phyloP scores from a whole-genome alignment of 2,797 vertebrate genomes.

The Amblyopsis hoosieri region DNA sequence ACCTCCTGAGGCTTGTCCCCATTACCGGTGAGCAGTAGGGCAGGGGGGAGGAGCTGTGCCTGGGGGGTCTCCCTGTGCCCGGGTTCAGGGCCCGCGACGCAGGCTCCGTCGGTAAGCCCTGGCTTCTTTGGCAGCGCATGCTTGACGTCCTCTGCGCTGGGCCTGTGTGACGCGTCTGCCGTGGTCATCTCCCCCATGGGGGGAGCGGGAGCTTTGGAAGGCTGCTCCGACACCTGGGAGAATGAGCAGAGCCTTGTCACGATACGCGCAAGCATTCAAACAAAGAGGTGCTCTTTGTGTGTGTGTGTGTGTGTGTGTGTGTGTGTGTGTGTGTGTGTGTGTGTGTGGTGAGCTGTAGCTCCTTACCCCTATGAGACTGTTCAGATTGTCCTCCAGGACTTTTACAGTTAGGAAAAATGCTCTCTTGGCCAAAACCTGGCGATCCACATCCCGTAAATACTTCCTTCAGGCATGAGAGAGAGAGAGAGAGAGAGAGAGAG shows the following conservation, averaged over 20 bases:
- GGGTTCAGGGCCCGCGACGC: constrained; percentile 61
- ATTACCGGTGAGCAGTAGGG: constrained; percentile 40
- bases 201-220: constrained; percentile 72
- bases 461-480: constrained; percentile 78
- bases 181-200: constrained; percentile 93
- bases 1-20: constrained; percentile 64
- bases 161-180: constrained; percentile 85
- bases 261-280: constrained; percentile 28
- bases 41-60: constrained; percentile 52
- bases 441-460: constrained; percentile 98
- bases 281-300: constrained; percentile 8
- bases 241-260: constrained; percentile 56
- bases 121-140: constrained; percentile 85
- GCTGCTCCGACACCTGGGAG: constrained; percentile 85
- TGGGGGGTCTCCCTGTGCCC: constrained; percentile 72
- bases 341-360: constrained; percentile 22
- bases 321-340: not conserved
- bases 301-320: constrained; percentile 4
- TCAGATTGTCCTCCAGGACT: constrained; percentile 95
- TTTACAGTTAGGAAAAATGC: constrained; percentile 96
- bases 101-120: constrained; percentile 76
- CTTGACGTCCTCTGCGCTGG: constrained; percentile 85
- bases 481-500: not conserved
- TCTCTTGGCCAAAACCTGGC: constrained; percentile 94
- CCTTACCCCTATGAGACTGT: constrained; percentile 88